Evolutionary conservation across 2,113 vertebrate genomes (phyloP).

Genomic region (Poicephalus gulielmi): DNA sequence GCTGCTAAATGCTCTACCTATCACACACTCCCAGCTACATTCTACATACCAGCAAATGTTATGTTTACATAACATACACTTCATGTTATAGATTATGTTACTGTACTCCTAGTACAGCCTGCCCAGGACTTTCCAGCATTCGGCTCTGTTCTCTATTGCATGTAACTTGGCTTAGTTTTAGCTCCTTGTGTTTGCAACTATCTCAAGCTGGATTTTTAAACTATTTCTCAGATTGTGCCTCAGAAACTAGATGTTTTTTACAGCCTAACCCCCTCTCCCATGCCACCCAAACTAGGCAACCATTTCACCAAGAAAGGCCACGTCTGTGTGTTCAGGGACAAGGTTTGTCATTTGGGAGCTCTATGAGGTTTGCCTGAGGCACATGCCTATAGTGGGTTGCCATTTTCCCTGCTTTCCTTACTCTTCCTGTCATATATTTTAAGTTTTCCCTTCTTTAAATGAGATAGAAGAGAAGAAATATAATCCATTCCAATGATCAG

Average conservation of each 20-base stretch:
- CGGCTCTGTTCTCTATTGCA: background rate
- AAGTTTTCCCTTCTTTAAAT: background rate
- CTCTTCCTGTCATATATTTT: background rate
- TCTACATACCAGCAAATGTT: background rate
- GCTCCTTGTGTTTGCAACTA: background rate
- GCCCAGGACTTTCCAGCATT: conserved; percentile 8
- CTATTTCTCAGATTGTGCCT: background rate
- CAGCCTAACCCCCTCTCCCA: background rate
- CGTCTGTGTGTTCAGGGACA: accelerated
- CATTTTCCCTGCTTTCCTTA: background rate
- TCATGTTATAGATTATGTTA: background rate
- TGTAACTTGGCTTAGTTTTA: background rate
- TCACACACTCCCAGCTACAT: background rate
- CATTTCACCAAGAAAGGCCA: background rate
- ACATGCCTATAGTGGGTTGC: background rate
- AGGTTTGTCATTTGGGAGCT: background rate
- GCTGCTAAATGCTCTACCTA: conserved; percentile 1
- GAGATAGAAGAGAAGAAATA: background rate
- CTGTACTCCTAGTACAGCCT: background rate
- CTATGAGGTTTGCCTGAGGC: background rate
- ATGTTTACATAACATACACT: background rate
- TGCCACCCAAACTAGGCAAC: background rate
- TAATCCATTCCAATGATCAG: background rate
- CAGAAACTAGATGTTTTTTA: background rate
- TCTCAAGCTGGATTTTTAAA: background rate